Evolutionary conservation across 2,797 vertebrate species (phyloP).

Genomic region (Esox masquinongy): DNA sequence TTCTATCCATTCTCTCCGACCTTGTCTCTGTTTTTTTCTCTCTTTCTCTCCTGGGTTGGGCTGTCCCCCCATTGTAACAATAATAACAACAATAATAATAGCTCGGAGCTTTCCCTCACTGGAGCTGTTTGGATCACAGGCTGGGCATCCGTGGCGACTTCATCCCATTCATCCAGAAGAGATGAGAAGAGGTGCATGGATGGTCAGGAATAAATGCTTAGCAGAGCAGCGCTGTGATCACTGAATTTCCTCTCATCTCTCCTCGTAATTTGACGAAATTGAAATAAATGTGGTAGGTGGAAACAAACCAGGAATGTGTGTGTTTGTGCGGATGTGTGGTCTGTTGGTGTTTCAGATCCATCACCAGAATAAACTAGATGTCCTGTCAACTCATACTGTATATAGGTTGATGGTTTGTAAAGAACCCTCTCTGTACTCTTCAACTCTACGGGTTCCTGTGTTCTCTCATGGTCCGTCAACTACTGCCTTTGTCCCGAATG

Average conservation of each 20-base stretch:
- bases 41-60: constrained; percentile 55
- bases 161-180: constrained; percentile 3
- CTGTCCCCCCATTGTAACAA: constrained; percentile 29
- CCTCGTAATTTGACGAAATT: constrained; percentile 60
- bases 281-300: constrained; percentile 53
- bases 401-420: background rate
- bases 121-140: constrained; percentile 27
- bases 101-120: constrained; percentile 46
- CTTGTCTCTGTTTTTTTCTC: constrained; percentile 58
- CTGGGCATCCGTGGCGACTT: constrained; percentile 35
- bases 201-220: constrained; percentile 11
- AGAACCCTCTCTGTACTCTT: background rate
- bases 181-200: constrained; percentile 9
- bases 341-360: too few relatives aligned
- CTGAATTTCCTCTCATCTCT: constrained; percentile 34
- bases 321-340: constrained; percentile 16
- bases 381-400: constrained; percentile 10
- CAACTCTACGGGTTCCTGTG: background rate
- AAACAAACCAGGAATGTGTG: constrained; percentile 39
- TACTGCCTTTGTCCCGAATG: background rate
- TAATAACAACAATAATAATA: constrained; percentile 36
- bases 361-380: background rate
- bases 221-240: background rate
- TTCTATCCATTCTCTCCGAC: constrained; percentile 56
- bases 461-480: background rate